Base-by-base conservation (phyloP, 2,888 invertebrate genomes). In the Caenorhabditis zanzibari region DNA sequence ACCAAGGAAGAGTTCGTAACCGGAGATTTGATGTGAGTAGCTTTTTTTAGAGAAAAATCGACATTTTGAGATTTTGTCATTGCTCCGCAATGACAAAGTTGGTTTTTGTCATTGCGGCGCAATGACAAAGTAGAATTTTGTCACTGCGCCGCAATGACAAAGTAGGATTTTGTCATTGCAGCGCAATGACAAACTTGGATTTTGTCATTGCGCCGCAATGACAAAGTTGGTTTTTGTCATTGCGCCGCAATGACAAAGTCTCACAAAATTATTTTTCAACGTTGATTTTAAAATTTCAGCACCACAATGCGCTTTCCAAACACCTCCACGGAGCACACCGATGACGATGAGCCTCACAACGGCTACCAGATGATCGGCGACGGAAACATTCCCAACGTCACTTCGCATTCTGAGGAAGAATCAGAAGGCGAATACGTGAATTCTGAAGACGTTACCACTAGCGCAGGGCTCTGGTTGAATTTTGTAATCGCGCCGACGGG, bases 391-490 rank as follows among this genome's bases (percentile, higher is more conserved):
- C 59, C 35, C 0, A 61, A 41, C 6, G 58, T 47, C 10, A 41
- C 28, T 0, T 59, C 75, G 14, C 61, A 61, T 41, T 61, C 74
- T 1, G 68, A 68, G n/a, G n/a, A n/a, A n/a, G 66, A 76, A 2
- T 35, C 47, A 0, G 68, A 68, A 22, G 24, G 14, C 47, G 19
- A 47, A 14, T 44, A 35, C 12, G 28, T 7, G 5, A 26, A 28
- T 24, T 52, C 58, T 6, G 66, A 49, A 16, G 52, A 66, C 35
- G 28, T 32, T 10, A 54, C 66, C 14, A 32, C 54, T 3, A 66
- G 44, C 41, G 72, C 72, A 5, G 82, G 82, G 1, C 61, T 82
- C 12, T 77, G 76, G 73, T 64, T 59, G 14, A 82, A 77, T 28
- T 82, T 82, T 26, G 35, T 82, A 12, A 54, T 82, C 1, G 4